A percentile compares a stretch with the other conserved stretches of the same genome.
These are phyloP conservation scores for Cheirogaleus major DNA, from an alignment of 2,797 vertebrate species.

Conservation along the genomic window DNA sequence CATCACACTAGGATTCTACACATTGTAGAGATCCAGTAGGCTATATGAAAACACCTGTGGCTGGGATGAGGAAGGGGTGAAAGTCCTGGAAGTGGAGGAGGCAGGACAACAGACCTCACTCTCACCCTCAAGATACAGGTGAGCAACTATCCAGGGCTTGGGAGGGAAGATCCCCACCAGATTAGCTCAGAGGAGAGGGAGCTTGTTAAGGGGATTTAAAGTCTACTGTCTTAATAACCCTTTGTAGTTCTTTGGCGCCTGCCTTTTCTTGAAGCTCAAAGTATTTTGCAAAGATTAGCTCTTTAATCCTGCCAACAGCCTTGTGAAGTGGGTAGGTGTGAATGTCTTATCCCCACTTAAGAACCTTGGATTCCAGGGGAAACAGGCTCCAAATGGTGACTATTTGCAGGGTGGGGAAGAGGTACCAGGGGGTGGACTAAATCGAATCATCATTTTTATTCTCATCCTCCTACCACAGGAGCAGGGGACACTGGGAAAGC, in stretches of 20 bases:
- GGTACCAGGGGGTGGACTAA: not conserved
- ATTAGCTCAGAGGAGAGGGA: constrained; percentile 66
- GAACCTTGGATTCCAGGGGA: constrained; percentile 45
- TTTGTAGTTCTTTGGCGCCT: constrained; percentile 78
- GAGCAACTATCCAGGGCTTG: constrained; percentile 35
- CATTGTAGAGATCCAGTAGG: not conserved
- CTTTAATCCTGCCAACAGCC: constrained; percentile 75
- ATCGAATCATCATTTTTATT: not conserved
- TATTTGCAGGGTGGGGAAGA: not conserved
- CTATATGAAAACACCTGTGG: constrained; percentile 19
- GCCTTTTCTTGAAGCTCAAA: constrained; percentile 79
- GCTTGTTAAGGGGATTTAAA: constrained; percentile 79
- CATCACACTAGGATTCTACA: not conserved
- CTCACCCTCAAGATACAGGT: not conserved
- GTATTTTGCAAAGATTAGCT: constrained; percentile 80
- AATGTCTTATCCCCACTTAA: constrained; percentile 63
- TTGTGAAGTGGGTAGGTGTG: constrained; percentile 75
- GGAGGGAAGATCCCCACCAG: constrained; percentile 41
- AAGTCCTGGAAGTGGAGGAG: constrained; percentile 19
- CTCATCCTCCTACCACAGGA: not conserved
- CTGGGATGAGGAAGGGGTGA: not conserved
- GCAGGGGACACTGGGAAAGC: not conserved
- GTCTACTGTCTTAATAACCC: constrained; percentile 73
- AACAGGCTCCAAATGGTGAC: not conserved
- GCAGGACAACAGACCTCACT: not conserved